Conservation (phyloP, 2,113 vertebrate genomes). For the Potamarius usumacintae region DNA sequence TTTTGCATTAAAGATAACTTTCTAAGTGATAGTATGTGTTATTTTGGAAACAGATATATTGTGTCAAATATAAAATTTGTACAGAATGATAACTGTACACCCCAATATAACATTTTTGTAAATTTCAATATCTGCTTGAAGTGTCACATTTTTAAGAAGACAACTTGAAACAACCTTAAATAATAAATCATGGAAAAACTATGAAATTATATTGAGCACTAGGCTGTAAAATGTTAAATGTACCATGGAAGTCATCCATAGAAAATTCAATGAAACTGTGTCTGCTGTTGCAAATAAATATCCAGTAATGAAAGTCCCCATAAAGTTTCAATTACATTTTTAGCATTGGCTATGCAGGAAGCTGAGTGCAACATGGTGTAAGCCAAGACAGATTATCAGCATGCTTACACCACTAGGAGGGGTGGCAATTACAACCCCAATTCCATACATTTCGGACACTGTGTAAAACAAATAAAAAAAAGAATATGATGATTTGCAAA, state of each 20-base stretch:
- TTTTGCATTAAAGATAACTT: neutral
- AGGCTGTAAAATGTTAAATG: neutral
- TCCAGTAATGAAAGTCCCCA: neutral
- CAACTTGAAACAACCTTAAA: neutral
- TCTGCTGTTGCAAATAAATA: neutral
- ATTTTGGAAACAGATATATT: neutral
- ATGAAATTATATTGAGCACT: neutral
- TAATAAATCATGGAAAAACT: neutral
- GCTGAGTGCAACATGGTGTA: neutral
- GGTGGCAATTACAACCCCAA: too few relatives aligned
- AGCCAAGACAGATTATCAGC: neutral
- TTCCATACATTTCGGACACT: too few relatives aligned
- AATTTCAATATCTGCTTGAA: neutral
- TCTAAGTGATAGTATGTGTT: neutral
- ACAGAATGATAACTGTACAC: neutral
- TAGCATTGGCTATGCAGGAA: neutral
- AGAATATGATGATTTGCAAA: too few relatives aligned
- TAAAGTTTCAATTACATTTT: neutral
- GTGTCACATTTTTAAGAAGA: neutral
- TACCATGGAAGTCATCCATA: neutral
- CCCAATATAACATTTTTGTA: neutral
- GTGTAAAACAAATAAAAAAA: too few relatives aligned
- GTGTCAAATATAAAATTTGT: neutral
- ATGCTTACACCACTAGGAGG: neutral
- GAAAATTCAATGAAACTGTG: neutral